Conservation (phyloP, 37 sponge, comb jelly and placozoan genomes). For the Haliclona indistincta region DNA sequence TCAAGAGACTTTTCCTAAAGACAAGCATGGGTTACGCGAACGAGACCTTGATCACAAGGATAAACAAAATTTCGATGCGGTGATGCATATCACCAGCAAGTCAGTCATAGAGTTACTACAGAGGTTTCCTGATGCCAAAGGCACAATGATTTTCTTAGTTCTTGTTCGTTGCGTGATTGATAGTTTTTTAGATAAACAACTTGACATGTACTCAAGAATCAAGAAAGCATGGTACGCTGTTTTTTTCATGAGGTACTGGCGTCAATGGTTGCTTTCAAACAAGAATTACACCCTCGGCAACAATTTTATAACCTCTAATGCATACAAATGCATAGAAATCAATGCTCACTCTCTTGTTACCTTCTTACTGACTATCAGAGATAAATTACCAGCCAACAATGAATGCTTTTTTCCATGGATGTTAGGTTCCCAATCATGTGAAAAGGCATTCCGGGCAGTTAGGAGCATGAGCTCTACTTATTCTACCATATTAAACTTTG, state of each 20-base stretch:
- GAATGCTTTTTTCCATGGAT: slow-evolving; percentile 34
- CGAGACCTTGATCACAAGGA: slow-evolving; percentile 16
- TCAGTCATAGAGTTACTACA: too few species aligned
- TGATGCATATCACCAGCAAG: too few species aligned
- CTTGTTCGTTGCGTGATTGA: slow-evolving; percentile 15
- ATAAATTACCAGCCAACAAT: neutral
- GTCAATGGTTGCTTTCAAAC: slow-evolving; percentile 6
- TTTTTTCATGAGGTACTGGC: slow-evolving; percentile 48
- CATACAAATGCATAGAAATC: slow-evolving; percentile 31
- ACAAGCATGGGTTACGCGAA: slow-evolving; percentile 20
- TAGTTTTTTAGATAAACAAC: slow-evolving; percentile 25
- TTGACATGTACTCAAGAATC: slow-evolving; percentile 10
- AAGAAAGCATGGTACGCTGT: slow-evolving; percentile 35
- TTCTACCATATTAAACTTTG: slow-evolving; percentile 44
- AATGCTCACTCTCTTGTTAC: slow-evolving; percentile 50
- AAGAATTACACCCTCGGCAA: slow-evolving; percentile 9
- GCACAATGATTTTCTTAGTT: slow-evolving; percentile 1
- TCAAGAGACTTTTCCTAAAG: slow-evolving; percentile 13
- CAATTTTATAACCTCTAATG: slow-evolving; percentile 43
- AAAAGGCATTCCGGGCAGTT: slow-evolving; percentile 30
- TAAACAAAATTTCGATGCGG: slow-evolving; percentile 44
- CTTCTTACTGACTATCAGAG: neutral
- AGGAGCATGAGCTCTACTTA: slow-evolving; percentile 45
- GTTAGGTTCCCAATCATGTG: slow-evolving; percentile 53
- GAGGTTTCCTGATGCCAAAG: slow-evolving; percentile 36